Evolutionary conservation across 2,113 vertebrate species (phyloP).

Genomic region (Paedocypris sp.): DNA sequence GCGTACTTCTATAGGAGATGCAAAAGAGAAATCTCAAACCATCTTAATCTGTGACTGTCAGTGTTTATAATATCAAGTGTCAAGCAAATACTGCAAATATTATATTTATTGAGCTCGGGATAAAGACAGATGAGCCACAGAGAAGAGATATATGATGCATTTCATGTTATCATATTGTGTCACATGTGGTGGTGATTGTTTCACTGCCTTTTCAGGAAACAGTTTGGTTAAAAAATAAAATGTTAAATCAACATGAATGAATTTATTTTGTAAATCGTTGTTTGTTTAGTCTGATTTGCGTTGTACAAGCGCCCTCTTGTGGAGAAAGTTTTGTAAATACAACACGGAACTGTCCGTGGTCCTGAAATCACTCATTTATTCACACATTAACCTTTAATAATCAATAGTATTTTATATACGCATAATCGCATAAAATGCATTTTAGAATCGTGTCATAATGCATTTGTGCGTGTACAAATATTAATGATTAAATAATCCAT

Average conservation of each 20-base stretch:
- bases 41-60: conserved; percentile 8
- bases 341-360: conserved; percentile 19
- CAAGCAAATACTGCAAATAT: too few relatives aligned
- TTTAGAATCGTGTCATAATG: too few relatives aligned
- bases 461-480: too few relatives aligned
- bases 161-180: conserved; percentile 13
- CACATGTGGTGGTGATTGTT: conserved; percentile 4
- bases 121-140: too few relatives aligned
- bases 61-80: conserved; percentile 11
- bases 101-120: too few relatives aligned
- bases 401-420: too few relatives aligned
- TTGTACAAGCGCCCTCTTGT: conserved; percentile 20
- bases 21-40: neutral
- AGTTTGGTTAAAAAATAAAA: neutral
- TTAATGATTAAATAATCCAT: too few relatives aligned
- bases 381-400: too few relatives aligned
- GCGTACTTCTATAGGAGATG: conserved; percentile 10
- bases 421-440: too few relatives aligned
- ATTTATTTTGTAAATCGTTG: neutral
- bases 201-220: conserved; percentile 6
- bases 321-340: neutral
- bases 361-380: conserved; percentile 14
- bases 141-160: neutral
- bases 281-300: neutral
- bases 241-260: neutral